These are phyloP conservation scores for Emydocephalus ijimae DNA, from an alignment of 2,113 vertebrate species.

Conservation along the genomic window DNA sequence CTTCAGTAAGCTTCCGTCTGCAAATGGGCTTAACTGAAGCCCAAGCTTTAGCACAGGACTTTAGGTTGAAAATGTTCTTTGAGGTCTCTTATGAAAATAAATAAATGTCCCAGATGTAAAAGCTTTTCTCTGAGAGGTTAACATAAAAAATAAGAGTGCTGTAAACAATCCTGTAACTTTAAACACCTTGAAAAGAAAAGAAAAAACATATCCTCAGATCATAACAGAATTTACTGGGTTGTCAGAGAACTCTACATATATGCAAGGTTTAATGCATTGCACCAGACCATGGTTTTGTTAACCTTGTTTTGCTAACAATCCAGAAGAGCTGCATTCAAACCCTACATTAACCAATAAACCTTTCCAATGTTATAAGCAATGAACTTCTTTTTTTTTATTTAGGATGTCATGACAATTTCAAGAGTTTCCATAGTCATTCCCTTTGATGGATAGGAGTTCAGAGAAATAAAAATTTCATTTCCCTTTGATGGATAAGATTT, in stretches of 20 bases:
- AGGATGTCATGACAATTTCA: neutral
- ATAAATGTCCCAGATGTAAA: conserved; percentile 38
- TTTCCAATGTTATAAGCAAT: neutral
- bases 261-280: neutral
- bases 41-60: conserved; percentile 54
- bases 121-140: conserved; percentile 16
- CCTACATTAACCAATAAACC: neutral
- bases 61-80: conserved; percentile 43
- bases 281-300: neutral
- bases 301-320: neutral
- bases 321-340: neutral
- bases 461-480: neutral
- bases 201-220: neutral
- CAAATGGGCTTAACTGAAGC: conserved; percentile 62
- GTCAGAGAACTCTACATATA: neutral
- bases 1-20: conserved; percentile 62
- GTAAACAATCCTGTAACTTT: conserved; percentile 13
- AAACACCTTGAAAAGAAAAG: neutral
- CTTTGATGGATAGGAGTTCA: neutral
- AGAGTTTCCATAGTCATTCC: neutral
- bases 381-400: neutral
- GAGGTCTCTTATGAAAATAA: conserved; percentile 53
- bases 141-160: conserved; percentile 2
- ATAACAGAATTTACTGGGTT: neutral
- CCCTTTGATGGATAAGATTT: neutral